Evolutionary conservation across 2,888 invertebrate species (phyloP).

Genomic region (Punctoribates punctum): DNA sequence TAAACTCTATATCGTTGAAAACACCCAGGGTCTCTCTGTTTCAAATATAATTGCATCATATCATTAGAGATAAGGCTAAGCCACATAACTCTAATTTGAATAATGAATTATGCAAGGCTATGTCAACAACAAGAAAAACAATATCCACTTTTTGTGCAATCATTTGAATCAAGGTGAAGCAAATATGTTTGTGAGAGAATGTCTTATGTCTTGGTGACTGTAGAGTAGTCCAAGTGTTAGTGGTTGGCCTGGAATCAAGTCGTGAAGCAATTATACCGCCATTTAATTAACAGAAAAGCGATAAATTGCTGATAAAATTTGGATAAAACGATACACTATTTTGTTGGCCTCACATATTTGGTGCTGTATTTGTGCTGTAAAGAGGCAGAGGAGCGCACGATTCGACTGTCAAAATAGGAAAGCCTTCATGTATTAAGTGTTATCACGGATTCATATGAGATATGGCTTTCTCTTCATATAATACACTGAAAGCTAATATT

Average conservation of each 20-base stretch:
- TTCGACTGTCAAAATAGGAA: slow-evolving; percentile 7
- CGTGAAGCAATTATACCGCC: slow-evolving; percentile 34
- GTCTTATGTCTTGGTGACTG: no score
- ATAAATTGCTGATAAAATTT: slow-evolving; percentile 37
- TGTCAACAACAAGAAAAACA: no score
- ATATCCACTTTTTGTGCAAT: no score
- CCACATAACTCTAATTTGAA: no score
- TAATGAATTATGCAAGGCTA: no score
- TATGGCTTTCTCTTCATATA: slow-evolving; percentile 19
- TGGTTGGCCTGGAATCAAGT: background rate
- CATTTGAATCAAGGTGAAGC: no score
- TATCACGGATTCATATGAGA: slow-evolving; percentile 35
- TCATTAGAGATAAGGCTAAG: no score
- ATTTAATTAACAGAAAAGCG: slow-evolving; percentile 37
- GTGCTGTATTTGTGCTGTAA: background rate
- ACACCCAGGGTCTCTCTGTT: no score
- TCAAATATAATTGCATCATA: no score
- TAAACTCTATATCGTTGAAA: no score
- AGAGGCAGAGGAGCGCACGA: slow-evolving; percentile 33
- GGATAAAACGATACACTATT: background rate
- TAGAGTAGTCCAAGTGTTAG: background rate
- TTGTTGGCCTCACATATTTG: slow-evolving; percentile 9
- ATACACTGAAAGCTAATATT: slow-evolving; percentile 23
- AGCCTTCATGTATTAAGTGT: slow-evolving; percentile 33
- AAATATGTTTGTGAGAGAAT: no score